These are phyloP conservation scores for Apomyelois bistriatella DNA, from an alignment of 2,888 invertebrate species.

Conservation along the genomic window DNA sequence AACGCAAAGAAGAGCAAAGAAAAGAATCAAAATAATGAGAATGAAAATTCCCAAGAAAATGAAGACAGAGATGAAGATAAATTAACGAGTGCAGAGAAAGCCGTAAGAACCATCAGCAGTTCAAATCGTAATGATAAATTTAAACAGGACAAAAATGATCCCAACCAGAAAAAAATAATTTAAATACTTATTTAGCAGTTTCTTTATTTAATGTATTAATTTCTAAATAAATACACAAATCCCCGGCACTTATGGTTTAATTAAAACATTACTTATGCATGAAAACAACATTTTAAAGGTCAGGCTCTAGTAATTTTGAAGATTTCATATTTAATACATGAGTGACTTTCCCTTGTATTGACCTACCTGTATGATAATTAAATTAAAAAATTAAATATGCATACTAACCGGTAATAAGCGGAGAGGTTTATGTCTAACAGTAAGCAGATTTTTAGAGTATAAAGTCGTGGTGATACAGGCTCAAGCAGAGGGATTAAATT, in stretches of 20 bases:
- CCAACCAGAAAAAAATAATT: background rate
- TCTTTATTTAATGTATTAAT: background rate
- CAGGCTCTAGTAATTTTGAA: background rate
- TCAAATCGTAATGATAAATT: background rate
- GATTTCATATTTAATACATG: no score
- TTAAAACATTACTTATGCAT: no score
- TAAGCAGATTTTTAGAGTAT: no score
- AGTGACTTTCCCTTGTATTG: no score
- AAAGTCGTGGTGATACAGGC: no score
- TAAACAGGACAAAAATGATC: background rate
- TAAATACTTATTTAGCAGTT: no score
- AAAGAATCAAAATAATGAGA: constrained; percentile 37
- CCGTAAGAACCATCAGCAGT: background rate
- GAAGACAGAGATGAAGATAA: background rate
- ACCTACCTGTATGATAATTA: no score
- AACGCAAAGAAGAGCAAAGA: constrained; percentile 62
- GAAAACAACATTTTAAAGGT: no score
- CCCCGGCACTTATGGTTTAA: background rate
- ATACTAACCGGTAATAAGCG: no score
- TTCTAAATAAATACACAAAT: background rate
- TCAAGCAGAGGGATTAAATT: no score
- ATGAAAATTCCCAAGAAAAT: constrained; percentile 13
- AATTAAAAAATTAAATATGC: no score
- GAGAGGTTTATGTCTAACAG: no score
- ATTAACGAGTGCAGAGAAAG: background rate